Evolutionary conservation across 2,113 vertebrate genomes (phyloP).

Genomic region (Nothocercus julius): DNA sequence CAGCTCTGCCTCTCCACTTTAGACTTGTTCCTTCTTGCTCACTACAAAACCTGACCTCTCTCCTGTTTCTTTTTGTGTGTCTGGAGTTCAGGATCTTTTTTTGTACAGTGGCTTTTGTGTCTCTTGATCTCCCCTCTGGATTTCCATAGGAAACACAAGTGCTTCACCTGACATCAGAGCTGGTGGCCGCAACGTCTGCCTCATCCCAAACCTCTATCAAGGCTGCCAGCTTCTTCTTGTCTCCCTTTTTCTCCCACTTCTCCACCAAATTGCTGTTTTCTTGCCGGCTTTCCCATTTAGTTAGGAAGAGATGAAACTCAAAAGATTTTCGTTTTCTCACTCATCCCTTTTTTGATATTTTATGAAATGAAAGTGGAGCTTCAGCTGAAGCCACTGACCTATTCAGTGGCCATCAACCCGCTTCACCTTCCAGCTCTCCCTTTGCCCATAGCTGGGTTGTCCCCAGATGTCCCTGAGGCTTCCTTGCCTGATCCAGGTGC

Average conservation of each 20-base stretch:
- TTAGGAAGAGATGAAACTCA: neutral
- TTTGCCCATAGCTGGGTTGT: slow-evolving; percentile 5
- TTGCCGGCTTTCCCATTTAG: neutral
- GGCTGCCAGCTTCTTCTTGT: neutral
- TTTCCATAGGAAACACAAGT: neutral
- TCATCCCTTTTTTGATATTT: neutral
- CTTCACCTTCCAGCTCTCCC: neutral
- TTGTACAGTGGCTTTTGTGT: fast-evolving
- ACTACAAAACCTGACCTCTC: neutral
- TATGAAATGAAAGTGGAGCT: neutral
- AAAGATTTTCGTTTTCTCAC: neutral
- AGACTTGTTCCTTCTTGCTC: neutral
- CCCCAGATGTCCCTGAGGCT: neutral
- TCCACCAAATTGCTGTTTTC: no score
- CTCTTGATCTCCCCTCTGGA: neutral
- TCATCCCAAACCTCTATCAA: neutral
- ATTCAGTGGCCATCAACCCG: neutral
- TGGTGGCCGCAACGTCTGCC: neutral
- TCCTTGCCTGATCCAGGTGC: slow-evolving; percentile 44
- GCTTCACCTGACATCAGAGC: neutral
- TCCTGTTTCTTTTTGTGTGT: neutral
- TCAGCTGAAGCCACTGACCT: neutral
- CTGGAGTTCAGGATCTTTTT: neutral
- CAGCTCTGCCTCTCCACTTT: neutral
- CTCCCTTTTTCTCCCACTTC: neutral